Evolutionary conservation across 1,140 invertebrate species (phyloP).

Genomic region (Drosophila baimaii): DNA sequence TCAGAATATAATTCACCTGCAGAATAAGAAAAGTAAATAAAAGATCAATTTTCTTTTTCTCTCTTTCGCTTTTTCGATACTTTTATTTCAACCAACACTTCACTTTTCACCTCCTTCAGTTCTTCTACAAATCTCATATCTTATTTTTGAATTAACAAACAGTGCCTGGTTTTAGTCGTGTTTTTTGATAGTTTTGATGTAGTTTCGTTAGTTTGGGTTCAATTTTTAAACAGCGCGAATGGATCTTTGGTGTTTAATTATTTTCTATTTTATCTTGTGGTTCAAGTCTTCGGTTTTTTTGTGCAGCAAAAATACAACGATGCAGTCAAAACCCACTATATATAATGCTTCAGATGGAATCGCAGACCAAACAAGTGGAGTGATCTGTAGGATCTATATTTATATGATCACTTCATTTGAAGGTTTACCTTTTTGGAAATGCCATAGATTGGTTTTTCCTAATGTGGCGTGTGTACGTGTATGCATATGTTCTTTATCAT

Average conservation of each 20-base stretch:
- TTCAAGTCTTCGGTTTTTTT: conserved; percentile 20
- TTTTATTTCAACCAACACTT: conserved; percentile 64
- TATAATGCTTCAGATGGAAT: conserved; percentile 15
- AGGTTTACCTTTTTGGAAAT: background rate
- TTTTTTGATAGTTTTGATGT: conserved; percentile 34
- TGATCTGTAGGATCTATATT: conserved; percentile 11
- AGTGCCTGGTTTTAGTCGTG: conserved; percentile 38
- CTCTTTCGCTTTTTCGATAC: conserved; percentile 58
- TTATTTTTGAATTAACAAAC: conserved; percentile 64
- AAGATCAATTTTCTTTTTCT: conserved; percentile 22
- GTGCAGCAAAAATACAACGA: conserved; percentile 50
- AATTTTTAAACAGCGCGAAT: conserved; percentile 40
- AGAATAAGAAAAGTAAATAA: background rate
- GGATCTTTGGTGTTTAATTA: conserved; percentile 33
- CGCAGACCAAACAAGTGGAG: background rate
- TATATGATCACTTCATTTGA: conserved; percentile 6
- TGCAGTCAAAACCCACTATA: conserved; percentile 40
- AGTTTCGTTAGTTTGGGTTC: conserved; percentile 4
- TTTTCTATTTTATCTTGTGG: conserved; percentile 17
- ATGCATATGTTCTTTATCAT: conserved; percentile 4
- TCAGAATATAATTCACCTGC: too few species aligned
- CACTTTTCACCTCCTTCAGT: background rate
- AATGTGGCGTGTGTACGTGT: conserved; percentile 9
- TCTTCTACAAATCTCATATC: conserved; percentile 45
- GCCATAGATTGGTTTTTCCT: background rate